Base-by-base conservation (phyloP, 1,140 invertebrate species). In the Heliconius himera region DNA sequence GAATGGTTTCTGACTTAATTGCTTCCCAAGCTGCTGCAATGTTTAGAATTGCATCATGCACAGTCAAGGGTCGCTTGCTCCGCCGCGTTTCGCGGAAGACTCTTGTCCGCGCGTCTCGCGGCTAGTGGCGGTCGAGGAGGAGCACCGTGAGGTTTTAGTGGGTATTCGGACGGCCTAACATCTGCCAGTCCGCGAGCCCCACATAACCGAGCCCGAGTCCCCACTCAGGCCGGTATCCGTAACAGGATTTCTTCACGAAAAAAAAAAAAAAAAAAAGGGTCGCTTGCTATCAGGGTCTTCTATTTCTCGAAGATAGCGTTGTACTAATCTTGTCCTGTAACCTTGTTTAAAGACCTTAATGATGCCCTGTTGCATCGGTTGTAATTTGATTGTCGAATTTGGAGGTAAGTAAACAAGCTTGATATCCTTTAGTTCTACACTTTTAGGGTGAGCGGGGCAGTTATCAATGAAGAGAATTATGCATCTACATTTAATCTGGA, bases 11-110 rank as follows among this genome's bases (percentile, higher is more conserved):
- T 77, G 77, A 75, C 18, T 78, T 82, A 16, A 81, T 78, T 76
- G 79, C 75, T 83, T 83, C 49, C 72, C 82, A 81, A 51, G 80
- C 77, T 54, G 82, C 82, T 76, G 78, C 77, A 33, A 70, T 70
- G 18, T 70, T 16, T 33, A 70, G 26, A 13, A 70, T 70, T 8
- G 29, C 66, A 33, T 70, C 66, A 33, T 70, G 66, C 66, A 70
- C 66, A 29, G 66, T 70, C 22, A 70, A 16, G 26, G 22, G 66
- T 33, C 66, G 38, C 38, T 41, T 41, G 38, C 66, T 70, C n/a
- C n/a, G n/a, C n/a, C n/a, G n/a, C n/a, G n/a, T n/a, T n/a, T n/a
- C n/a, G n/a, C n/a, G n/a, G n/a, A n/a, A n/a, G n/a, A n/a, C n/a
- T n/a, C n/a, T n/a, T n/a, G n/a, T n/a, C n/a, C n/a, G n/a, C n/a